Conservation (phyloP, 2,113 vertebrate genomes). For the Pogonocichla stellata region DNA sequence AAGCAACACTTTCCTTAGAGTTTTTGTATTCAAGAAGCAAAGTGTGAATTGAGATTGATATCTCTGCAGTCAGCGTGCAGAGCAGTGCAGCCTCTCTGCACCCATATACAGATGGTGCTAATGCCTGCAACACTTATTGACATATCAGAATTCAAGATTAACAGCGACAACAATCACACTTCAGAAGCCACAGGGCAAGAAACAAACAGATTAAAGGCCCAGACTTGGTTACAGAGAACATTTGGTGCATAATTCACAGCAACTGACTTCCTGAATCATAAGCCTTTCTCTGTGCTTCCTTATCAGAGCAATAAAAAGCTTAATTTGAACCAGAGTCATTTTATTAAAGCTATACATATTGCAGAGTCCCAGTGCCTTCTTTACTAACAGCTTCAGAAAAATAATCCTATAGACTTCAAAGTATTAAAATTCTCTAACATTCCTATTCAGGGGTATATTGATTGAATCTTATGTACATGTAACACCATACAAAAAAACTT, state of each 20-base stretch:
- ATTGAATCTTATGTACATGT: background rate
- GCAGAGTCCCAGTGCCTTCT: background rate
- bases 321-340: background rate
- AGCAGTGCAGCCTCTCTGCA: background rate
- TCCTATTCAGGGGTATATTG: background rate
- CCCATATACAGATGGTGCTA: background rate
- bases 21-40: background rate
- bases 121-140: background rate
- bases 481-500: background rate
- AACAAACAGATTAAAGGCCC: slow-evolving; percentile 14
- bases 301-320: background rate
- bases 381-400: background rate
- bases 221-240: background rate
- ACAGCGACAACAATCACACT: slow-evolving; percentile 6
- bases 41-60: background rate
- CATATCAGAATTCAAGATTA: background rate
- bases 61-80: background rate
- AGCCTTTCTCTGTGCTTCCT: background rate
- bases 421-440: background rate
- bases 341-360: background rate
- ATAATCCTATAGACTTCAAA: background rate
- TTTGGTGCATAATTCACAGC: background rate
- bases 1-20: background rate
- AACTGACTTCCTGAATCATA: background rate
- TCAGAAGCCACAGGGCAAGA: background rate